Evolutionary conservation across 2,888 invertebrate genomes (phyloP).

Genomic region (Drosophila birchii): DNA sequence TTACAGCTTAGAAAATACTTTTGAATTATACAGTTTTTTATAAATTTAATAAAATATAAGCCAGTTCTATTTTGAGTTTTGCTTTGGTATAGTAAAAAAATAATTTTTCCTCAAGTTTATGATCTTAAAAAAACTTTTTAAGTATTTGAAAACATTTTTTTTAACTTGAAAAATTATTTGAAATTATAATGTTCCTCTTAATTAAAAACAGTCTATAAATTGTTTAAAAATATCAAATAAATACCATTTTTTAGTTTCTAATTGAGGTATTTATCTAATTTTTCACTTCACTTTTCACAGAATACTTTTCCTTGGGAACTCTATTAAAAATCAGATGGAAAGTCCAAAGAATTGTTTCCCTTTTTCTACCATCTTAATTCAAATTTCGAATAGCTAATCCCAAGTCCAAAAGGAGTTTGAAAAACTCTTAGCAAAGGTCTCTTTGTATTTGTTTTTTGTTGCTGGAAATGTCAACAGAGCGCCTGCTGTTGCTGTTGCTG

Average conservation of each 20-base stretch:
- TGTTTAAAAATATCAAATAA: background rate
- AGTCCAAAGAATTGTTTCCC: conserved; percentile 1
- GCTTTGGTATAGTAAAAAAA: too few relatives aligned
- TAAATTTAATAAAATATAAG: too few relatives aligned
- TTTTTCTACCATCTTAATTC: conserved; percentile 20
- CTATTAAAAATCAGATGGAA: conserved; percentile 29
- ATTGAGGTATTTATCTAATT: background rate
- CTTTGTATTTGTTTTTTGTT: conserved; percentile 15
- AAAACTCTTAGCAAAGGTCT: conserved; percentile 49
- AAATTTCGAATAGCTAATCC: conserved; percentile 8
- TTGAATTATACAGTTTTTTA: too few relatives aligned
- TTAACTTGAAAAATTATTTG: background rate
- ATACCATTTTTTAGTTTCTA: too few relatives aligned
- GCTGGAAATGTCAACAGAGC: conserved; percentile 73
- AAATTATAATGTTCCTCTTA: background rate
- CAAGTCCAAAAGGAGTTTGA: conserved; percentile 1
- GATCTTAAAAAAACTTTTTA: too few relatives aligned
- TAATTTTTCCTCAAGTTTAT: too few relatives aligned
- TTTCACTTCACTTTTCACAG: background rate
- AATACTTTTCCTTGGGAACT: background rate
- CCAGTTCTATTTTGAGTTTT: too few relatives aligned
- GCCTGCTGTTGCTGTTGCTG: conserved; percentile 44
- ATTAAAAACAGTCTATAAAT: background rate
- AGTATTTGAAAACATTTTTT: too few relatives aligned
- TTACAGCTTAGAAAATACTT: too few relatives aligned